Conservation (phyloP, 53 echinoderm and acorn worm genomes). For the Holothuria scabra region DNA sequence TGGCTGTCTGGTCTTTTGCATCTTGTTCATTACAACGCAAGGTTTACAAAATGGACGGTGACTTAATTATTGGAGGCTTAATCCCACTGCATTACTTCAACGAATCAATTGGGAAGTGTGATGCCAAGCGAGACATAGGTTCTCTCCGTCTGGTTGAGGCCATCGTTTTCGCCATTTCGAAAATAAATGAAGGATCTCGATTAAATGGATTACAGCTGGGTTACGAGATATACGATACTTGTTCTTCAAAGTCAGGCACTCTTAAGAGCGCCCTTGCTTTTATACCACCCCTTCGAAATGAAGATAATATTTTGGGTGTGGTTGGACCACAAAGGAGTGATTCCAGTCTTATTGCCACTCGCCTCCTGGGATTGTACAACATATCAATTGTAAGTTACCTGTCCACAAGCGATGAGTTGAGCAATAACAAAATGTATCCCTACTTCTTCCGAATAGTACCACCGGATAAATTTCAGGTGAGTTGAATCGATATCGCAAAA, state of each 20-base stretch:
- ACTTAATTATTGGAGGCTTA: constrained; percentile 67
- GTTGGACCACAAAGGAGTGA: constrained; percentile 91
- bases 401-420: constrained; percentile 89
- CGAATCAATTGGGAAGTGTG: constrained; percentile 27
- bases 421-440: constrained; percentile 75
- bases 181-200: constrained; percentile 45
- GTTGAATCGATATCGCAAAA: not conserved
- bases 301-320: constrained; percentile 60
- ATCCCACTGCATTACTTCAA: constrained; percentile 59
- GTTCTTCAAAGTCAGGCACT: constrained; percentile 49
- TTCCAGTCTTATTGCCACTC: constrained; percentile 82
- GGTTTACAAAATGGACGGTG: constrained; percentile 52
- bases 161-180: constrained; percentile 54
- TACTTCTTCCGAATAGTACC: constrained; percentile 90
- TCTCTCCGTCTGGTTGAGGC: constrained; percentile 61
- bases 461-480: constrained; percentile 81
- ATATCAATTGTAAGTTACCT: constrained; percentile 89
- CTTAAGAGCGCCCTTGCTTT: constrained; percentile 54
- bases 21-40: not conserved
- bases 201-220: constrained; percentile 55
- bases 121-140: constrained; percentile 15
- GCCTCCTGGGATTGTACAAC: constrained; percentile 79
- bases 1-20: too few relatives aligned
- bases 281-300: constrained; percentile 28
- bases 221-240: constrained; percentile 71